Evolutionary conservation across 2,113 vertebrate species (phyloP), one percentile per base, ranked within the genome.

Genomic region (Centropristis striata): DNA sequence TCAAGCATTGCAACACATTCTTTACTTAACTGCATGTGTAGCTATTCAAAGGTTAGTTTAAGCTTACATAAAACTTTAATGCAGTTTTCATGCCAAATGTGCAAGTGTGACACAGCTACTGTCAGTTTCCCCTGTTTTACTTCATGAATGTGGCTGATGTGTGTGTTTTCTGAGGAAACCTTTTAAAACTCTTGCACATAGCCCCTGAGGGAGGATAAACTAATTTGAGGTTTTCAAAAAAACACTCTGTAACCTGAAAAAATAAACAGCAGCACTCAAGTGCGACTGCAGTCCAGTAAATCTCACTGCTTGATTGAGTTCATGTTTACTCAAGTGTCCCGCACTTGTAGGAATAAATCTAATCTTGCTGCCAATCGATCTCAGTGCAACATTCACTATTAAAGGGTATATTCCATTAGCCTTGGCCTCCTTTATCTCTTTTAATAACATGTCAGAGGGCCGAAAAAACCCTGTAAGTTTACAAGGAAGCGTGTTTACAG

Each of bases 261-360:
- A 94, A 94, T 80, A 94, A 94, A 92, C 85, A 44, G 58, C 49
- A 53, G 75, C 42, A 27, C 72, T 91, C 75, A 50, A 73, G 71
- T 70, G 65, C 41, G 27, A 75, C 59, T 84, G 64, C 53, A 74
- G 61, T 78, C 70, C 78, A 79, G 75, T 86, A 87, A 80, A 89
- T 88, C 66, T 84, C 0, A 7, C 51, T 77, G 68, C 41, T 59
- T 79, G 63, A 78, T 81, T 83, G 68, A 86, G 85, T 81, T 75
- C 60, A 54, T 80, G 86, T 91, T 92, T 91, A 86, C 59, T 15
- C 74, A 87, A 84, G 80, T 65, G 75, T 85, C 72, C 75, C 80
- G 75, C 27, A 36, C 80, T 73, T 89, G 74, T 82, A 64, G 51
- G 73, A 86, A 83, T 89, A 70, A 71, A 87, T 89, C 68, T 81